Conservation (phyloP, 1,140 invertebrate species). For the Drosophila hydei region DNA sequence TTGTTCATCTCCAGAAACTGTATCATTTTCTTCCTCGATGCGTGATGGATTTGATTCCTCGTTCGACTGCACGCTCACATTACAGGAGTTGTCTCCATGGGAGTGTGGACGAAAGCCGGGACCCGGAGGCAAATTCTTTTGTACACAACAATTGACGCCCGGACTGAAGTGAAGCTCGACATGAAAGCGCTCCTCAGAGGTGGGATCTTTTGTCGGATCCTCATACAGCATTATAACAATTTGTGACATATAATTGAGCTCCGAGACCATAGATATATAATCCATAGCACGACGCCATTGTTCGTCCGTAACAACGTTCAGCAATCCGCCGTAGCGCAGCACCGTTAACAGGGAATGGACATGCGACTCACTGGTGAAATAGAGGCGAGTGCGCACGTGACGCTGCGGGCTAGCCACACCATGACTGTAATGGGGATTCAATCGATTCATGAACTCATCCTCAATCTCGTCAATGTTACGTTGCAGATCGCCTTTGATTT, state of each 20-base stretch:
- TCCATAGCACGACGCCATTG: constrained; percentile 99
- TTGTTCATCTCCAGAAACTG: constrained; percentile 73
- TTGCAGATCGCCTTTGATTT: constrained; percentile 97
- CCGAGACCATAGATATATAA: constrained; percentile 98
- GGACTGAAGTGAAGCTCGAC: constrained; percentile 99
- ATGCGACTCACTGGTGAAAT: constrained; percentile 99
- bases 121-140: constrained; percentile 96
- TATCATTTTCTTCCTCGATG: constrained; percentile 89
- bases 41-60: constrained; percentile 85
- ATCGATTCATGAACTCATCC: constrained; percentile 96
- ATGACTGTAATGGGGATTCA: constrained; percentile 98
- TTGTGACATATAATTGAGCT: constrained; percentile 99
- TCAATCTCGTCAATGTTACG: constrained; percentile 94
- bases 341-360: constrained; percentile 99
- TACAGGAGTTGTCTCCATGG: constrained; percentile 87
- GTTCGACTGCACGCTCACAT: constrained; percentile 56
- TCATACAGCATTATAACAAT: constrained; percentile 99
- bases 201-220: constrained; percentile 97
- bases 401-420: constrained; percentile 98
- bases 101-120: constrained; percentile 97
- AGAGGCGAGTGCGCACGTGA: constrained; percentile 97
- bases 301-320: constrained; percentile 95
- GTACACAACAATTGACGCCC: constrained; percentile 97
- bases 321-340: constrained; percentile 95
- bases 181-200: constrained; percentile 96